Evolutionary conservation across 1,140 invertebrate genomes (phyloP), one percentile per base, ranked within the genome.

Genomic region (Colletes latitarsis): DNA sequence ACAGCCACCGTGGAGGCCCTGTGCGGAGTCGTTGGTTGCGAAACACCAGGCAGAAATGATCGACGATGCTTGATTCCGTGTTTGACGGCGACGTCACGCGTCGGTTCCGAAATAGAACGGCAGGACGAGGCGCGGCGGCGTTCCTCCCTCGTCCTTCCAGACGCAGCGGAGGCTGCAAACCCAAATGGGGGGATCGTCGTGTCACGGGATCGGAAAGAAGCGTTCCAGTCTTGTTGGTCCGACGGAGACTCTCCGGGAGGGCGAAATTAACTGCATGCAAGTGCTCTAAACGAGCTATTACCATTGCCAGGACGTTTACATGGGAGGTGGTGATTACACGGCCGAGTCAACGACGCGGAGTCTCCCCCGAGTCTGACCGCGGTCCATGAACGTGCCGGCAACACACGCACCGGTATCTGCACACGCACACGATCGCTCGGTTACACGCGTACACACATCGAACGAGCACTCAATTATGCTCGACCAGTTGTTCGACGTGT

Each of bases 191-290:
- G 41, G 6, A 21, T 39, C 69, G n/a, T 41, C n/a, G 19, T 41
- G 70, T n/a, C 6, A 4, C 8, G n/a, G 30, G 43, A 41, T 53
- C 46, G 63, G 15, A 12, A 53, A 53, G 66, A 60, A 72, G 8
- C 70, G 70, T 58, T 43, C 41, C 17, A 9, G n/a, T 43, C n/a
- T 71, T 41, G 12, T 43, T 17, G 14, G 8, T 43, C 8, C 72
- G 46, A 8, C 60, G 49, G 63, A 57, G 63, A 39, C 74, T 43
- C 76, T 19, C 30, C 57, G 52, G 68, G 41, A 62, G 62, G 73
- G 81, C 82, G 70, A 80, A 79, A 83, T 84, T 84, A 84, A 84
- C 83, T 68, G 82, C 83, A 83, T 80, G 83, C 82, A 62, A 84
- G 70, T 84, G 58, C 68, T 69, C 70, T 74, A 83, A 84, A 84